Conservation (phyloP, 2,113 vertebrate species). For the Megaleporinus macrocephalus region DNA sequence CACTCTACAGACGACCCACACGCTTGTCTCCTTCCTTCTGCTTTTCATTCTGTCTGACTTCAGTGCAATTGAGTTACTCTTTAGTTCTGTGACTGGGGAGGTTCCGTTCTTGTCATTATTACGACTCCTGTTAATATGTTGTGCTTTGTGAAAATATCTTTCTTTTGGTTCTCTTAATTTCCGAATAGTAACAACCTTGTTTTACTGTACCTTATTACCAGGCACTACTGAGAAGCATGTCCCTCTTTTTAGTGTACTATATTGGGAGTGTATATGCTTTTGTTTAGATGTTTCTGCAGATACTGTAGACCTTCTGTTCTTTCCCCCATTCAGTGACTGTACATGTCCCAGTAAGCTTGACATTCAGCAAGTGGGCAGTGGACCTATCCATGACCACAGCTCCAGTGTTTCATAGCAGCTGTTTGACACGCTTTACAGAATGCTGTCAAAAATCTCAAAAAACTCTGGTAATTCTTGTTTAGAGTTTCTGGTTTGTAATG, state of each 20-base stretch:
- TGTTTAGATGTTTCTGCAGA: conserved; percentile 45
- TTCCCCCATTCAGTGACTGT: background rate
- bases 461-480: background rate
- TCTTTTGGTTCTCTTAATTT: conserved; percentile 25
- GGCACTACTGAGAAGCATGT: conserved; percentile 51
- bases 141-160: conserved; percentile 52
- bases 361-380: background rate
- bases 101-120: conserved; percentile 8
- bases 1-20: conserved; percentile 27
- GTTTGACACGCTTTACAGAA: background rate
- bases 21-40: background rate
- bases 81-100: background rate
- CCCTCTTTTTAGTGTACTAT: conserved; percentile 38
- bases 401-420: background rate
- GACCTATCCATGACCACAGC: background rate
- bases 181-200: conserved; percentile 33
- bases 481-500: background rate
- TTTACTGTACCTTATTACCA: conserved; percentile 41
- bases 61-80: background rate
- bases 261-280: conserved; percentile 48
- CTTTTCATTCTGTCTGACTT: background rate
- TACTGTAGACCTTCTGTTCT: conserved; percentile 31
- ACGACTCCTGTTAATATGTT: conserved; percentile 23
- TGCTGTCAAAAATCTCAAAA: too few relatives aligned
- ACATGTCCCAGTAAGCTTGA: background rate